phyloP scores from a whole-genome alignment of 1,140 invertebrate species.

The Drosophila punjabiensis region DNA sequence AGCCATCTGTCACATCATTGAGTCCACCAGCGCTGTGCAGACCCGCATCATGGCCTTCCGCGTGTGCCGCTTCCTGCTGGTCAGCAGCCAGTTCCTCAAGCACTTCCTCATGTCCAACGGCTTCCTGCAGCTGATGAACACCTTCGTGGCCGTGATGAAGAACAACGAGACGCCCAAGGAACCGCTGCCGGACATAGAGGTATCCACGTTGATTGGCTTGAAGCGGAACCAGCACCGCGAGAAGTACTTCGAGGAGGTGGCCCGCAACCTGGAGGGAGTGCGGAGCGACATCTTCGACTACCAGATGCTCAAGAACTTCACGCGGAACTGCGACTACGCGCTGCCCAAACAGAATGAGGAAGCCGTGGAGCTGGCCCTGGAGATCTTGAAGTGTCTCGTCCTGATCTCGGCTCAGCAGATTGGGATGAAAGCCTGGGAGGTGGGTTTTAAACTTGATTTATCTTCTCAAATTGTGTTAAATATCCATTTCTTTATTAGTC shows the following conservation, averaged over 20 bases:
- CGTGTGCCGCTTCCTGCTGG: constrained; percentile 73
- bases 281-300: constrained; percentile 81
- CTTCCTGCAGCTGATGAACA: constrained; percentile 72
- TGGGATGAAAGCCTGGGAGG: constrained; percentile 67
- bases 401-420: constrained; percentile 73
- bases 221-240: constrained; percentile 81
- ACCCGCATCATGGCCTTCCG: constrained; percentile 82
- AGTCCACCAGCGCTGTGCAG: constrained; percentile 73
- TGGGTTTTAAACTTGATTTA: constrained; percentile 5
- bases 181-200: constrained; percentile 53
- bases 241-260: constrained; percentile 84
- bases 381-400: constrained; percentile 80
- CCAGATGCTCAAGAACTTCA: constrained; percentile 75
- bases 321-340: constrained; percentile 61
- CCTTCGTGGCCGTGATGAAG: constrained; percentile 76
- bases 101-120: constrained; percentile 71
- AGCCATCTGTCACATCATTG: constrained; percentile 78
- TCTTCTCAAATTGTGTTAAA: not conserved
- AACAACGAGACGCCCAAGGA: constrained; percentile 62
- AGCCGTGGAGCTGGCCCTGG: constrained; percentile 66
- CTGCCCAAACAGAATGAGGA: constrained; percentile 71
- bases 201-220: constrained; percentile 60
- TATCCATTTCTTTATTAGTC: constrained; percentile 25
- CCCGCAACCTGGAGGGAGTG: constrained; percentile 78
- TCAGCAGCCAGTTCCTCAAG: constrained; percentile 70